These are phyloP conservation scores for Parnassius mnemosyne DNA, from an alignment of 2,888 invertebrate genomes.

Conservation along the genomic window DNA sequence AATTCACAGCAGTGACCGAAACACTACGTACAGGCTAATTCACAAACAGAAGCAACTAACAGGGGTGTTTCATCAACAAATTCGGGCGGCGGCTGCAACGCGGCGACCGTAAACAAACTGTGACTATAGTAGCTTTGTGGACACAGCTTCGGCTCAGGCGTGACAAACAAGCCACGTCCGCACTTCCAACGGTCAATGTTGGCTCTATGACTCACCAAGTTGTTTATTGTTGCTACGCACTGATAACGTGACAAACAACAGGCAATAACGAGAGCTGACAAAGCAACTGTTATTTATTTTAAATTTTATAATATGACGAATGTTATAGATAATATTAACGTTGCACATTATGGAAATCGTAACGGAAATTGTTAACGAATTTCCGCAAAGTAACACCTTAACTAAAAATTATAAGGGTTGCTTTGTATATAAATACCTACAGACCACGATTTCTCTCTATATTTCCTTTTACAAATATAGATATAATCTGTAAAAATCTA, in stretches of 20 bases:
- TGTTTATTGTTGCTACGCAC: slow-evolving; percentile 13
- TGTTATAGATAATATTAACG: too few relatives aligned
- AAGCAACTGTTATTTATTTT: too few relatives aligned
- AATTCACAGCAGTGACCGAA: slow-evolving; percentile 18
- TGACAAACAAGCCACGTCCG: slow-evolving; percentile 22
- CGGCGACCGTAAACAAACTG: slow-evolving; percentile 21
- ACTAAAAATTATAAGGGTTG: too few relatives aligned
- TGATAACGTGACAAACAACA: slow-evolving; percentile 14
- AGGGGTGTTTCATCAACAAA: slow-evolving; percentile 24
- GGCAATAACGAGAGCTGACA: not conserved
- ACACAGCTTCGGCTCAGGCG: slow-evolving; percentile 19
- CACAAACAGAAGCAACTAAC: slow-evolving; percentile 20
- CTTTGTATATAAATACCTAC: too few relatives aligned
- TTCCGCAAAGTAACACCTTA: too few relatives aligned
- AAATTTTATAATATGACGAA: too few relatives aligned
- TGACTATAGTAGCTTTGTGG: slow-evolving; percentile 16
- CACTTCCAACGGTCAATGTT: slow-evolving; percentile 18
- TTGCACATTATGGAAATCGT: too few relatives aligned
- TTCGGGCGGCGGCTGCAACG: slow-evolving; percentile 13
- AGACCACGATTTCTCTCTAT: too few relatives aligned
- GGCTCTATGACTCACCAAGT: slow-evolving; percentile 20
- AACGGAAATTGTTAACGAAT: too few relatives aligned
- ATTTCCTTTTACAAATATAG: too few relatives aligned
- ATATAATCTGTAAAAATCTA: too few relatives aligned
- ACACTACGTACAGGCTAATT: slow-evolving; percentile 22